Evolutionary conservation across 2,888 invertebrate species (phyloP).

Genomic region (Meteorus colon): DNA sequence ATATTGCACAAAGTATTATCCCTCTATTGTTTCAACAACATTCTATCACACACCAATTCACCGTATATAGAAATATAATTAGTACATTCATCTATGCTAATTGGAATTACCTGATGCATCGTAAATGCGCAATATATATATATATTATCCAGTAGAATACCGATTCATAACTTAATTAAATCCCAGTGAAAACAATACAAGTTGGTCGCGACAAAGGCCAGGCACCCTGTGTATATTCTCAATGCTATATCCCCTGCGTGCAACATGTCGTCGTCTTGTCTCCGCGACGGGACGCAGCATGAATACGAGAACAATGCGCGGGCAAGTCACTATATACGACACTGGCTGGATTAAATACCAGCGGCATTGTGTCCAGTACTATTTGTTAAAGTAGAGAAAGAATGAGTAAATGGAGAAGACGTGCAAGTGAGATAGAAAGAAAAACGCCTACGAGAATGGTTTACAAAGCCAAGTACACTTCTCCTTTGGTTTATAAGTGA

Average conservation of each 20-base stretch:
- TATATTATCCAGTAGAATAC: conserved; percentile 33
- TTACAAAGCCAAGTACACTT: neutral
- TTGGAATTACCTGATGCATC: conserved; percentile 16
- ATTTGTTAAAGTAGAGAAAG: conserved; percentile 3
- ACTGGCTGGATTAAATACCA: conserved; percentile 59
- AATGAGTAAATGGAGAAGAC: conserved; percentile 2
- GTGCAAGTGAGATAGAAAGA: neutral
- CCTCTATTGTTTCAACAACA: neutral
- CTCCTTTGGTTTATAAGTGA: conserved; percentile 9
- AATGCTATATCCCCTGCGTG: conserved; percentile 29
- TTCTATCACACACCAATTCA: neutral
- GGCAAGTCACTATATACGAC: conserved; percentile 32
- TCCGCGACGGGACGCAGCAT: conserved; percentile 43
- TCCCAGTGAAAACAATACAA: conserved; percentile 54
- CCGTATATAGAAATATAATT: conserved; percentile 5
- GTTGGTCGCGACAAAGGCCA: neutral
- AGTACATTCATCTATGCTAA: conserved; percentile 18
- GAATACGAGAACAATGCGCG: conserved; percentile 60
- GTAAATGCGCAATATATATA: conserved; percentile 12
- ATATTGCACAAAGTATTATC: neutral
- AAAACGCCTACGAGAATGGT: conserved; percentile 6
- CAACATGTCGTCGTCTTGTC: conserved; percentile 31
- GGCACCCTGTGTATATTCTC: neutral
- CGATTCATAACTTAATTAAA: conserved; percentile 58
- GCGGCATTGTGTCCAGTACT: conserved; percentile 41